Conservation (phyloP, 2,113 vertebrate species). For the Lasiurus borealis region DNA sequence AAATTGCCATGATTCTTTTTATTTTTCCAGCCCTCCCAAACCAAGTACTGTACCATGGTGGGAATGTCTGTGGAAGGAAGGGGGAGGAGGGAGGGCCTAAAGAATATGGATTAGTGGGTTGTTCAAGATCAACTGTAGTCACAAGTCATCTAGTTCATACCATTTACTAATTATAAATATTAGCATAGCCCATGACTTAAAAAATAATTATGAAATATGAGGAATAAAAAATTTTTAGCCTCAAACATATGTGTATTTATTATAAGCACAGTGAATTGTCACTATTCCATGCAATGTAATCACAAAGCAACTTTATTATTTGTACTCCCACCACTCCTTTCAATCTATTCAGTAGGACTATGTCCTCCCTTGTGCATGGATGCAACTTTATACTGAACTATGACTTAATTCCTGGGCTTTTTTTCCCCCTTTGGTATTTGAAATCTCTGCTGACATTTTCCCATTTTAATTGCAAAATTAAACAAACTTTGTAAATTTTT, state of each 20-base stretch:
- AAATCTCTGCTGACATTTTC: not conserved
- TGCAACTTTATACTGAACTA: not conserved
- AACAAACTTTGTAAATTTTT: not conserved
- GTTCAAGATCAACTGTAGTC: not conserved
- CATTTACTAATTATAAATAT: not conserved
- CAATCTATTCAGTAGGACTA: not conserved
- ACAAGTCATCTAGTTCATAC: not conserved
- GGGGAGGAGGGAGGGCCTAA: no score
- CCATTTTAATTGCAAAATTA: slow-evolving; percentile 6
- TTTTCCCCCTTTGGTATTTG: not conserved
- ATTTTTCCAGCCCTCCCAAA: not conserved
- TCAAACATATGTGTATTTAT: not conserved
- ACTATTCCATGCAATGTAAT: not conserved
- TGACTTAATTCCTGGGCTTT: not conserved
- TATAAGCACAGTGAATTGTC: not conserved
- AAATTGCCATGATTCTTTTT: not conserved
- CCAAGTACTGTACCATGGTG: not conserved
- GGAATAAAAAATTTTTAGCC: not conserved
- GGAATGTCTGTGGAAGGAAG: not conserved
- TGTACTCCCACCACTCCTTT: not conserved
- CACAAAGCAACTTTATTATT: not conserved
- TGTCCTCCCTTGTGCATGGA: not conserved
- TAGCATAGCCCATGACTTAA: not conserved
- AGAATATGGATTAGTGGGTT: not conserved
- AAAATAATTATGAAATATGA: not conserved